Evolutionary conservation across 2,113 vertebrate species (phyloP).

Genomic region (Caranx melampygus): DNA sequence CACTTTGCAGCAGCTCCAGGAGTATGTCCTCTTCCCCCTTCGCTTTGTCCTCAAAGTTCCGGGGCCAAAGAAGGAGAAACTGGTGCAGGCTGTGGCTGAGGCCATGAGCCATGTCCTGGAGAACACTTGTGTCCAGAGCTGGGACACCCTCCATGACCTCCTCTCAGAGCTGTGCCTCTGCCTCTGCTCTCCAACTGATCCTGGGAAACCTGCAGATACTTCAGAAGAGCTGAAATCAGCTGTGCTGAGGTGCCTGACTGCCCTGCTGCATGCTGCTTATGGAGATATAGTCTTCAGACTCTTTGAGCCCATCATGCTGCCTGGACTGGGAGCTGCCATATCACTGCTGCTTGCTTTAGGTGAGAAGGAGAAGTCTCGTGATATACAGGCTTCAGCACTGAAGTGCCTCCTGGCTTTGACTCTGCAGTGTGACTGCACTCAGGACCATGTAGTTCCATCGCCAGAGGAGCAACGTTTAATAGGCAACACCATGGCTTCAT

Average conservation of each 20-base stretch:
- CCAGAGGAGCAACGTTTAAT: constrained; percentile 72
- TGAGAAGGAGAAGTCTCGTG: constrained; percentile 88
- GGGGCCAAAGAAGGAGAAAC: constrained; percentile 82
- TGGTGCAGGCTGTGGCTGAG: constrained; percentile 86
- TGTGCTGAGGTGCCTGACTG: constrained; percentile 83
- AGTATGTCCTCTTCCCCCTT: constrained; percentile 94
- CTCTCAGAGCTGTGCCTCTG: constrained; percentile 92
- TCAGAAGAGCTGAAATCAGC: constrained; percentile 91
- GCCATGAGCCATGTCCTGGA: constrained; percentile 87
- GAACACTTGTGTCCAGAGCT: constrained; percentile 86
- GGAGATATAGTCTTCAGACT: constrained; percentile 86
- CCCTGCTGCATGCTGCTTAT: constrained; percentile 88
- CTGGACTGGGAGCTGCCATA: constrained; percentile 89
- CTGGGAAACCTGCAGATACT: constrained; percentile 68
- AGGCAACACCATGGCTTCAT: constrained; percentile 89
- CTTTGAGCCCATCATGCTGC: constrained; percentile 87
- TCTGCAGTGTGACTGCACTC: constrained; percentile 87
- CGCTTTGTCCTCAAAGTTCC: constrained; percentile 89
- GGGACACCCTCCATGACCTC: constrained; percentile 87
- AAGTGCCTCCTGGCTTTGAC: constrained; percentile 87
- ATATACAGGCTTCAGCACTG: constrained; percentile 86
- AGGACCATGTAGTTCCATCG: constrained; percentile 72
- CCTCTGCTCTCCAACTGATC: constrained; percentile 82
- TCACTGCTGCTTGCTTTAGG: constrained; percentile 89
- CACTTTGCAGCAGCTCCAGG: constrained; percentile 92